These are phyloP conservation scores for Oncorhynchus clarkii DNA, from an alignment of 2,113 vertebrate genomes.

Conservation along the genomic window DNA sequence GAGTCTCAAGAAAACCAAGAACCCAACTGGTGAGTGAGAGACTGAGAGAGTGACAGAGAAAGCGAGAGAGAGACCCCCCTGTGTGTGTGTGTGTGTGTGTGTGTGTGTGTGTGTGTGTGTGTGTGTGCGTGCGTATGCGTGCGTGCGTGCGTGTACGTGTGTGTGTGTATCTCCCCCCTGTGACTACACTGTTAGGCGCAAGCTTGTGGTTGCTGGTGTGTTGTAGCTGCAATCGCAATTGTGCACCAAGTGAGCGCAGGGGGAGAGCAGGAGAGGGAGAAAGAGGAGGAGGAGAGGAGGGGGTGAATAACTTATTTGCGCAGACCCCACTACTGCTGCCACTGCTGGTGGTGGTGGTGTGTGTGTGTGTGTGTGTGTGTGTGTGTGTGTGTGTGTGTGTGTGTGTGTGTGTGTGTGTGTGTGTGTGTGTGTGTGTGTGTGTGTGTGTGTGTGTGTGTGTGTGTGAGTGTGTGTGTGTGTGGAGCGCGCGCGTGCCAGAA, in stretches of 20 bases:
- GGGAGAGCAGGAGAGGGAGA: neutral
- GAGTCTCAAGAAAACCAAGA: slow-evolving; percentile 99
- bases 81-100: slow-evolving; percentile 17
- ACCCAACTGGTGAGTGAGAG: slow-evolving; percentile 93
- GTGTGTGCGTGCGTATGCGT: slow-evolving; percentile 21
- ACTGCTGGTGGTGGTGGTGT: neutral
- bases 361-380: slow-evolving; percentile 7
- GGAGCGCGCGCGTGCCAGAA: slow-evolving; percentile 20
- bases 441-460: slow-evolving; percentile 8
- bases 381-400: slow-evolving; percentile 11
- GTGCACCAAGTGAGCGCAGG: slow-evolving; percentile 73
- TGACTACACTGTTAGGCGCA: slow-evolving; percentile 74
- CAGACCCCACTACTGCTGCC: slow-evolving; percentile 20
- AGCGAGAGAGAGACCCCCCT: slow-evolving; percentile 23
- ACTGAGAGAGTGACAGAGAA: slow-evolving; percentile 7
- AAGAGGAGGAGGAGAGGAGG: slow-evolving; percentile 1
- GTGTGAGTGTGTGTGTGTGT: slow-evolving; percentile 9
- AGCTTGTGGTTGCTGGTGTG: slow-evolving; percentile 64
- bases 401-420: slow-evolving; percentile 5
- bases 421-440: slow-evolving; percentile 4
- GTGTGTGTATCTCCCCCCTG: slow-evolving; percentile 54
- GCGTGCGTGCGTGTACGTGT: slow-evolving; percentile 11
- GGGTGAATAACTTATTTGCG: slow-evolving; percentile 58
- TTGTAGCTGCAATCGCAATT: slow-evolving; percentile 79
- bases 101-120: slow-evolving; percentile 70